phyloP scores from a whole-genome alignment of 2,797 vertebrate species.

The Etheostoma perlongum region DNA sequence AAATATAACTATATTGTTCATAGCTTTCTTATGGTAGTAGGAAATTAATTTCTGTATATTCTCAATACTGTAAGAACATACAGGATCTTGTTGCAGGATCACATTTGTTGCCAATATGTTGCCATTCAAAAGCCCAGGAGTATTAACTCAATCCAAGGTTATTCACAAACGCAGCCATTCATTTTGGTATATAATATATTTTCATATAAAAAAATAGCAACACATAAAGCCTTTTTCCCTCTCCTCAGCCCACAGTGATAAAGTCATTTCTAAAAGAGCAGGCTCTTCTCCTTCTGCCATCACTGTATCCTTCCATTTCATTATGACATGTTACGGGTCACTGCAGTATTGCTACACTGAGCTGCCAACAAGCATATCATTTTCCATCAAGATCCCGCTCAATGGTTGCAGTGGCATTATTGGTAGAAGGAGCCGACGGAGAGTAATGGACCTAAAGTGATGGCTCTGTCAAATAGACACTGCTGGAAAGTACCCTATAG shows the following conservation, averaged over 20 bases:
- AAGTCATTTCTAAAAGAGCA: constrained; percentile 21
- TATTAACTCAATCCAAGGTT: not conserved
- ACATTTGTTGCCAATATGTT: not conserved
- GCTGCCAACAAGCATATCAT: constrained; percentile 82
- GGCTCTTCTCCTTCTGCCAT: constrained; percentile 21
- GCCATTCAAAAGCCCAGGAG: not conserved
- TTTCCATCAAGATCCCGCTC: constrained; percentile 79
- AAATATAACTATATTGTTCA: not conserved
- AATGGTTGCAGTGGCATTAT: constrained; percentile 71
- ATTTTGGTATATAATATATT: no score
- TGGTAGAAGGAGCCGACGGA: constrained; percentile 68
- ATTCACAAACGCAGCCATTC: constrained; percentile 14
- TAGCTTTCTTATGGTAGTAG: not conserved
- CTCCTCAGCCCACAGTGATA: not conserved
- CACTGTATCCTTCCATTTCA: constrained; percentile 65
- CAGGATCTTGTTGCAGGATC: not conserved
- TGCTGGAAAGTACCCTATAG: constrained; percentile 48
- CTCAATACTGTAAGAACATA: not conserved
- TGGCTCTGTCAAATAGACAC: constrained; percentile 67
- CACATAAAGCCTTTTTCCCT: not conserved
- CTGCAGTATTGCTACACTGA: constrained; percentile 66
- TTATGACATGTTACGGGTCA: constrained; percentile 77
- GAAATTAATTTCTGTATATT: constrained; percentile 2
- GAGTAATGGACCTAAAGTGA: constrained; percentile 79
- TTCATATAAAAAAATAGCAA: no score